These are phyloP conservation scores for Agonopterix arenella DNA, from an alignment of 2,888 invertebrate genomes.

Conservation along the genomic window DNA sequence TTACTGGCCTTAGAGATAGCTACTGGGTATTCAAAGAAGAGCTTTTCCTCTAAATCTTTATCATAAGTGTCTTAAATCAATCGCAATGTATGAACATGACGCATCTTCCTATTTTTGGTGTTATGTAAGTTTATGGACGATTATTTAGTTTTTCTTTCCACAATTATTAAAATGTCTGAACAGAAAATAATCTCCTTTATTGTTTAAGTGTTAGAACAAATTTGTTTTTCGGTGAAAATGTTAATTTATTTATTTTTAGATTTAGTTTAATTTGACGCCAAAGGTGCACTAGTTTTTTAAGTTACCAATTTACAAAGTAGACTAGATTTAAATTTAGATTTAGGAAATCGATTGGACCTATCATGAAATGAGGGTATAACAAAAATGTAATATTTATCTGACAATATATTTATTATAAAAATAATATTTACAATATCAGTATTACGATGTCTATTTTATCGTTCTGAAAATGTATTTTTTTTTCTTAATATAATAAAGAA, in stretches of 20 bases:
- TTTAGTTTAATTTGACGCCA: constrained; percentile 6
- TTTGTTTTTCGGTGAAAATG: not conserved
- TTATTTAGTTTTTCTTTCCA: no score
- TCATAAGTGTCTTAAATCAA: no score
- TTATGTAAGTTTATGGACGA: no score
- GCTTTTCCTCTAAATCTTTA: no score
- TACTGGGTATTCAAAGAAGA: no score
- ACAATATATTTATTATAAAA: constrained; percentile 2
- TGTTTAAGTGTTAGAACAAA: not conserved
- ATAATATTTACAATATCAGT: not conserved
- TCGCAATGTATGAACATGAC: no score
- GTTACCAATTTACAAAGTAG: constrained; percentile 3
- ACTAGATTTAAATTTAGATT: not conserved
- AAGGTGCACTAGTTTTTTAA: constrained; percentile 11
- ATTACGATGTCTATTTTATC: no score
- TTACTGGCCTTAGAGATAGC: no score
- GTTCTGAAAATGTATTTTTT: no score
- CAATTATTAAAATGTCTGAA: no score
- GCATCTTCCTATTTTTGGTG: no score
- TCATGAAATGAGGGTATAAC: constrained; percentile 8
- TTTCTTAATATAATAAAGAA: no score
- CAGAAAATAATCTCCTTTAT: not conserved
- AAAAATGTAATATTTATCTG: not conserved
- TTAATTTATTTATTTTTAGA: constrained; percentile 4
- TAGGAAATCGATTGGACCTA: not conserved